Conservation (phyloP, 2,113 vertebrate genomes). For the Cololabis saira region DNA sequence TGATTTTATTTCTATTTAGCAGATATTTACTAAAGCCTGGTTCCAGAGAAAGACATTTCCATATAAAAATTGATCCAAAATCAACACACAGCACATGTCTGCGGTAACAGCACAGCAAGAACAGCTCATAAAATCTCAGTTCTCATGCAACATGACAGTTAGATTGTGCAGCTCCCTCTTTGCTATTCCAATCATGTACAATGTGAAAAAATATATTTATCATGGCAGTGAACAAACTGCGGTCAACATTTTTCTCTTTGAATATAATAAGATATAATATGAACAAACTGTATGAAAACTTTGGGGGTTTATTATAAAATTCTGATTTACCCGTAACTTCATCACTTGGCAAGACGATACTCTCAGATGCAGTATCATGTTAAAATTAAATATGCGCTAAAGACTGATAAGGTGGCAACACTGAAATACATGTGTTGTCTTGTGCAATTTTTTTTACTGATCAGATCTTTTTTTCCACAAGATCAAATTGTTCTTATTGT, state of each 20-base stretch:
- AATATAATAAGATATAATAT: slow-evolving; percentile 25
- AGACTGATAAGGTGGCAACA: not conserved
- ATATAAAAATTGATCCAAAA: too few relatives aligned
- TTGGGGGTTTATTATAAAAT: not conserved
- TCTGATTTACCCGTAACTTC: not conserved
- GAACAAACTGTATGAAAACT: slow-evolving; percentile 10
- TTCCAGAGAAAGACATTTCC: not conserved
- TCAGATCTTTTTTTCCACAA: slow-evolving; percentile 4
- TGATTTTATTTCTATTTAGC: not conserved
- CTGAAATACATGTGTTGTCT: slow-evolving; percentile 16
- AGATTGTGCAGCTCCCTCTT: slow-evolving; percentile 43
- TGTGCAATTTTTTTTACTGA: slow-evolving; percentile 23
- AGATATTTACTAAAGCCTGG: not conserved
- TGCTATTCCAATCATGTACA: slow-evolving; percentile 31
- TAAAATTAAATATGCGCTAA: not conserved
- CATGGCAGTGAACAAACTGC: slow-evolving; percentile 16
- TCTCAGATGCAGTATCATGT: not conserved
- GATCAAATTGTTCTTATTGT: slow-evolving; percentile 35
- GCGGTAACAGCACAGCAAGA: slow-evolving; percentile 11
- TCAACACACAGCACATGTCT: not conserved
- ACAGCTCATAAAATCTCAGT: slow-evolving; percentile 35
- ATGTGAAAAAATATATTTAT: slow-evolving; percentile 40
- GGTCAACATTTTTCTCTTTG: slow-evolving; percentile 25
- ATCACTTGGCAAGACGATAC: slow-evolving; percentile 4
- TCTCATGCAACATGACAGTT: slow-evolving; percentile 40